These are phyloP conservation scores for Pristionchus entomophagus DNA, from an alignment of 2,888 invertebrate species.

Conservation along the genomic window DNA sequence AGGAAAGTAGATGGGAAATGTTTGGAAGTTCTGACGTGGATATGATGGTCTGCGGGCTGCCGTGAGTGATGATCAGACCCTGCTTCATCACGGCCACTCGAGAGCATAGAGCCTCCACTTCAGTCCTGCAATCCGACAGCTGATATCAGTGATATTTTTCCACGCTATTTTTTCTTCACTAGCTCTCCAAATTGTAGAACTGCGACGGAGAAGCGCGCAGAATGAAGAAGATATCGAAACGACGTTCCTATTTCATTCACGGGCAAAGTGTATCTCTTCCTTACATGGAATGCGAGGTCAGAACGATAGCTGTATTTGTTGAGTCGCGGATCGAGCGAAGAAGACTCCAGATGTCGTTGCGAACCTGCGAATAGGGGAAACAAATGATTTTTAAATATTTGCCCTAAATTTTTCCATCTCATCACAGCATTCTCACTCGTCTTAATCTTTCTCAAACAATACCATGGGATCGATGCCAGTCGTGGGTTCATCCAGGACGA, in stretches of 20 bases:
- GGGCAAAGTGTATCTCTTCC: too few relatives aligned
- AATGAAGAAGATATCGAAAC: too few relatives aligned
- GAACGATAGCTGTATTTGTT: slow-evolving; percentile 75
- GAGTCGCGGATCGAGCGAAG: slow-evolving; percentile 54
- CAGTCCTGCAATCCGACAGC: slow-evolving; percentile 49
- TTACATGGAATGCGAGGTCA: slow-evolving; percentile 78
- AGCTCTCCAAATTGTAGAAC: too few relatives aligned
- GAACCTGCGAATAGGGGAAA: slow-evolving; percentile 77
- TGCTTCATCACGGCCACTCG: slow-evolving; percentile 70
- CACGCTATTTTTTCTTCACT: too few relatives aligned
- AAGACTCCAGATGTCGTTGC: slow-evolving; percentile 80
- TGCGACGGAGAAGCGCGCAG: too few relatives aligned
- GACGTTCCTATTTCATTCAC: too few relatives aligned
- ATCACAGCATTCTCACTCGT: too few relatives aligned
- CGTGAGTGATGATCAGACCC: slow-evolving; percentile 70
- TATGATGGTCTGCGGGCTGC: slow-evolving; percentile 70
- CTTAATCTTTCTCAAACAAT: too few relatives aligned
- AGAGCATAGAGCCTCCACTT: slow-evolving; percentile 69
- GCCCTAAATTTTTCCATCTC: too few relatives aligned
- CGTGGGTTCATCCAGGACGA: slow-evolving; percentile 80
- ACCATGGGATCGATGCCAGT: slow-evolving; percentile 80
- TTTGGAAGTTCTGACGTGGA: slow-evolving; percentile 62
- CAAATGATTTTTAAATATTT: too few relatives aligned
- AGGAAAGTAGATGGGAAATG: too few relatives aligned
- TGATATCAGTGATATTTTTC: too few relatives aligned